phyloP scores from a whole-genome alignment of 2,113 vertebrate genomes.

The Eleginops maclovinus region DNA sequence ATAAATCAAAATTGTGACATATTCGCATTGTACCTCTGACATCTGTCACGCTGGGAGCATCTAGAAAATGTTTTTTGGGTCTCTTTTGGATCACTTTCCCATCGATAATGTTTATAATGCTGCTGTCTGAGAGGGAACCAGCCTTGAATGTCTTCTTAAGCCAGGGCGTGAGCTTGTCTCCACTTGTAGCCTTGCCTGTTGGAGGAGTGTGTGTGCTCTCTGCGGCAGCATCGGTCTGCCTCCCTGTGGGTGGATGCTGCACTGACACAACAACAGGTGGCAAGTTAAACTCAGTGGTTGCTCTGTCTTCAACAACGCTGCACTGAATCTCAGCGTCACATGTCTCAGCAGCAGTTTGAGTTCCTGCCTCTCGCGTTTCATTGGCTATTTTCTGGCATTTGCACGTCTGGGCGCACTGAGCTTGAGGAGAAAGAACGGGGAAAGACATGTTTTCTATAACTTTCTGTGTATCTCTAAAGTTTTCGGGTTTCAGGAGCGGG shows the following conservation, averaged over 20 bases:
- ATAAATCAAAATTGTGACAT: background rate
- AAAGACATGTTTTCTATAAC: background rate
- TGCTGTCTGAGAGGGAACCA: background rate
- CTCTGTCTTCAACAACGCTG: background rate
- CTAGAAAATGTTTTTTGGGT: conserved; percentile 1
- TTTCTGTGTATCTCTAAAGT: background rate
- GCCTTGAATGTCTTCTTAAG: conserved; percentile 22
- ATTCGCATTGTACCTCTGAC: conserved; percentile 49
- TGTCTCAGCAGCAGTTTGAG: conserved; percentile 80
- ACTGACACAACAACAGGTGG: conserved; percentile 22
- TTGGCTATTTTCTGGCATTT: conserved; percentile 27
- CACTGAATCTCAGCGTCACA: conserved; percentile 85
- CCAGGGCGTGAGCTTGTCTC: conserved; percentile 17
- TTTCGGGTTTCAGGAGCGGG: background rate
- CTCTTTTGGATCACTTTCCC: conserved; percentile 11
- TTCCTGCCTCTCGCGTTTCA: conserved; percentile 70
- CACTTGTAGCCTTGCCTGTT: background rate
- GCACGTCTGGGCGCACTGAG: conserved; percentile 19
- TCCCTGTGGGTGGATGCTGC: conserved; percentile 64
- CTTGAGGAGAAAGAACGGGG: conserved; percentile 22
- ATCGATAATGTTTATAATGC: background rate
- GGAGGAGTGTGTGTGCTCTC: background rate
- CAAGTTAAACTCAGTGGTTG: background rate
- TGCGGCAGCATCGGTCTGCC: conserved; percentile 64
- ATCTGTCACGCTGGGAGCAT: background rate